Conservation (phyloP, 2,797 vertebrate genomes). For the Echeneis naucrates region DNA sequence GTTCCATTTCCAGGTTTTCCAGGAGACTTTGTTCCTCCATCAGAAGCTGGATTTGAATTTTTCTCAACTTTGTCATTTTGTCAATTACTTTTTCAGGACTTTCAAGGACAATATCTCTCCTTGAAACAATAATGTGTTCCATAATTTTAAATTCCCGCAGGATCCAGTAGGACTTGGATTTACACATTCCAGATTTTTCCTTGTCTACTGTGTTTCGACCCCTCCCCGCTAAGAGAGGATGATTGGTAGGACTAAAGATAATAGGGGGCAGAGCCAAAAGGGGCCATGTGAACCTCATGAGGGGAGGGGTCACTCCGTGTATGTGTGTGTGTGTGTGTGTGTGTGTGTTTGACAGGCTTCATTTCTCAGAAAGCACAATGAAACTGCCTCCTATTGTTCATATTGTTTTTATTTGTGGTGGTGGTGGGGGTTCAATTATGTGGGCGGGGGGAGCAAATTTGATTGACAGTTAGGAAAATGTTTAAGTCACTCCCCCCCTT, state of each 20-base stretch:
- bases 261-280: slow-evolving; percentile 34
- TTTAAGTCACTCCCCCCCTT: background rate
- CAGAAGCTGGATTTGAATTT: too few species aligned
- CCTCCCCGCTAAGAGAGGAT: slow-evolving; percentile 5
- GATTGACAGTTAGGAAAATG: slow-evolving; percentile 42
- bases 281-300: slow-evolving; percentile 52
- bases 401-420: slow-evolving; percentile 18
- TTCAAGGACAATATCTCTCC: background rate
- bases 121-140: background rate
- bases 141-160: background rate
- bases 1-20: background rate
- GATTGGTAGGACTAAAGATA: slow-evolving; percentile 61
- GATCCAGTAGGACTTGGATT: background rate
- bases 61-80: background rate
- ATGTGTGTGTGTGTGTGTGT: slow-evolving; percentile 2
- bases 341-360: slow-evolving; percentile 39
- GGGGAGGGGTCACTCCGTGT: slow-evolving; percentile 8
- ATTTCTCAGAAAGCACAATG: slow-evolving; percentile 52
- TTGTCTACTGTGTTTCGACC: too few species aligned
- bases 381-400: slow-evolving; percentile 39
- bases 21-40: too few species aligned
- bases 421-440: slow-evolving; percentile 31
- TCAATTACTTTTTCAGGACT: background rate
- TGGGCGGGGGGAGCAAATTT: slow-evolving; percentile 1
- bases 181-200: background rate